Evolutionary conservation across 2,797 vertebrate species (phyloP).

Genomic region (Columba guinea): DNA sequence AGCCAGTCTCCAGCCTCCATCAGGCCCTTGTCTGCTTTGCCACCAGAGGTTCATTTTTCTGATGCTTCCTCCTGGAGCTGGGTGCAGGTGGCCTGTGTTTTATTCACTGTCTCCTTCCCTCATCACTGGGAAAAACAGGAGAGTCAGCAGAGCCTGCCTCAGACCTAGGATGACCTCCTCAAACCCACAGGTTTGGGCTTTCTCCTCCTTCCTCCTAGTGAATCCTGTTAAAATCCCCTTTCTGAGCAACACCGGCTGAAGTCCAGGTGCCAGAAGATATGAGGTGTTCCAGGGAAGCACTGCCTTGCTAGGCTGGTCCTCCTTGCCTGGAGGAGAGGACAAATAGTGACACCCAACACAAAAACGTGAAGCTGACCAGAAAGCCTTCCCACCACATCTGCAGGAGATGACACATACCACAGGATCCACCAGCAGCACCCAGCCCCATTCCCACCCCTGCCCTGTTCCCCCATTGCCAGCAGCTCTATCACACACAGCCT

Average conservation of each 20-base stretch:
- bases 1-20: not conserved
- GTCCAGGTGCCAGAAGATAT: not conserved
- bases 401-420: not conserved
- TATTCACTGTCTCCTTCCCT: not conserved
- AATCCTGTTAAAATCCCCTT: not conserved
- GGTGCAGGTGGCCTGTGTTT: not conserved
- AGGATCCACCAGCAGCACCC: not conserved
- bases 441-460: not conserved
- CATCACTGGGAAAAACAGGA: not conserved
- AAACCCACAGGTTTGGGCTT: not conserved
- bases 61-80: not conserved
- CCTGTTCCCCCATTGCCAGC: not conserved
- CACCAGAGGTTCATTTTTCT: not conserved
- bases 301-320: not conserved
- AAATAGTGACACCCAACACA: not conserved
- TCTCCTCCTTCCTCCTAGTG: not conserved
- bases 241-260: not conserved
- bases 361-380: not conserved
- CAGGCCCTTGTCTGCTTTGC: not conserved
- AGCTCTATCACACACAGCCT: not conserved
- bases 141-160: not conserved
- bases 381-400: not conserved
- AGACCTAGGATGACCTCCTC: not conserved
- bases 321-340: not conserved
- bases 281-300: not conserved